Conservation (phyloP, 2,888 invertebrate genomes). For the Lepidochrysops patricia region DNA sequence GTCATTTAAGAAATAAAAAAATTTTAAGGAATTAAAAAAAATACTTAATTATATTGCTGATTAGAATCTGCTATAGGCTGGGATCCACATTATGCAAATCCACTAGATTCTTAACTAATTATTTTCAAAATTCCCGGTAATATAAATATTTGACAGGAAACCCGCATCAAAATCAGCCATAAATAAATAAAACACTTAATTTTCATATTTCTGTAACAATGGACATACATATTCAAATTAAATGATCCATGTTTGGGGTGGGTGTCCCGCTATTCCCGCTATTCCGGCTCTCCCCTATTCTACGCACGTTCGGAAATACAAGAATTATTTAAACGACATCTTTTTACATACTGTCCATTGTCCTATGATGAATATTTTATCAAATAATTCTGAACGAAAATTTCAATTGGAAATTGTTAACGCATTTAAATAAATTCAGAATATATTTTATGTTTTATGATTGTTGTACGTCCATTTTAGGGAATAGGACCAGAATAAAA, state of each 20-base stretch:
- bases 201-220: conserved; percentile 30
- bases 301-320: conserved; percentile 50
- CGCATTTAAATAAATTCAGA: not conserved
- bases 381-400: conserved; percentile 1
- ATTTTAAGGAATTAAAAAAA: too few relatives aligned
- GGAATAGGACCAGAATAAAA: too few relatives aligned
- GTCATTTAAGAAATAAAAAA: too few relatives aligned
- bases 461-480: too few relatives aligned
- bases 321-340: conserved; percentile 20
- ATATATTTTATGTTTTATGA: not conserved
- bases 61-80: too few relatives aligned
- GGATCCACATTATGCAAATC: too few relatives aligned
- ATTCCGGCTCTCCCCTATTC: conserved; percentile 40
- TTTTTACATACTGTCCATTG: conserved; percentile 8
- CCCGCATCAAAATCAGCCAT: not conserved
- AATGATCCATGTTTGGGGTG: conserved; percentile 62
- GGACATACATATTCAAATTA: conserved; percentile 51
- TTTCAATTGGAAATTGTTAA: conserved; percentile 2
- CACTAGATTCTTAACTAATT: not conserved
- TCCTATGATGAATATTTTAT: conserved; percentile 8
- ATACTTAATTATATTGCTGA: too few relatives aligned
- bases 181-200: conserved; percentile 26
- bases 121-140: not conserved
- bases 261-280: too few relatives aligned
- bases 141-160: not conserved